Percentiles rank a stretch among this genome's conserved stretches.
Conservation (phyloP, 2,113 vertebrate species). For the Dolichallabes microphthalmus region DNA sequence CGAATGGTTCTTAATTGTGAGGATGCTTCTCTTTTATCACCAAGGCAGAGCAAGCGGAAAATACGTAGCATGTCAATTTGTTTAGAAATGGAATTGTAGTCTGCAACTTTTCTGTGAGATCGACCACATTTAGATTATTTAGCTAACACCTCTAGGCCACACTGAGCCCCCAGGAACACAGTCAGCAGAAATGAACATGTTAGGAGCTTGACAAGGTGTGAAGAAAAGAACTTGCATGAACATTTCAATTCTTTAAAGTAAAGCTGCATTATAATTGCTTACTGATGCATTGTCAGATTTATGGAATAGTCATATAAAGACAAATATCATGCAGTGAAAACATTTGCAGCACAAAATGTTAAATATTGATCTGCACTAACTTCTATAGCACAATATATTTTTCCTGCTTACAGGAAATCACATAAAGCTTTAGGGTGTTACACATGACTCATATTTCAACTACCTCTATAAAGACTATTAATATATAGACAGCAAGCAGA, state of each 20-base stretch:
- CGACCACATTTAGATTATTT: background rate
- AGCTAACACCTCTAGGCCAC: constrained; percentile 41
- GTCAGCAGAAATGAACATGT: constrained; percentile 35
- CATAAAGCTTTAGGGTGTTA: background rate
- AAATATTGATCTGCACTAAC: background rate
- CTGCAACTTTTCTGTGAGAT: background rate
- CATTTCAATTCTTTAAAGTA: background rate
- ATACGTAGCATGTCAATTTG: constrained; percentile 16
- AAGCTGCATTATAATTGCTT: background rate
- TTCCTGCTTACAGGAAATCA: background rate
- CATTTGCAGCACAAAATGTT: background rate
- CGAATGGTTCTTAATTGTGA: background rate
- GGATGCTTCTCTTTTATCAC: constrained; percentile 29
- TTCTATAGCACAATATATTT: background rate
- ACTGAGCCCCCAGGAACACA: background rate
- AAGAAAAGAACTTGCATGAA: background rate
- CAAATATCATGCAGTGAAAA: background rate
- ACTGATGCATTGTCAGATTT: background rate
- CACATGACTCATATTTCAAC: background rate
- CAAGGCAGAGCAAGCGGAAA: background rate
- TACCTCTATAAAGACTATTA: background rate
- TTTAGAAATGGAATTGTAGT: background rate
- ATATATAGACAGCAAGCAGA: background rate
- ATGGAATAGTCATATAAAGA: background rate
- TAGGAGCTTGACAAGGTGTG: background rate